A percentile compares a stretch with the other conserved stretches of the same genome.
Conservation (phyloP, 2,113 vertebrate species). For the Dasyornis broadbenti region DNA sequence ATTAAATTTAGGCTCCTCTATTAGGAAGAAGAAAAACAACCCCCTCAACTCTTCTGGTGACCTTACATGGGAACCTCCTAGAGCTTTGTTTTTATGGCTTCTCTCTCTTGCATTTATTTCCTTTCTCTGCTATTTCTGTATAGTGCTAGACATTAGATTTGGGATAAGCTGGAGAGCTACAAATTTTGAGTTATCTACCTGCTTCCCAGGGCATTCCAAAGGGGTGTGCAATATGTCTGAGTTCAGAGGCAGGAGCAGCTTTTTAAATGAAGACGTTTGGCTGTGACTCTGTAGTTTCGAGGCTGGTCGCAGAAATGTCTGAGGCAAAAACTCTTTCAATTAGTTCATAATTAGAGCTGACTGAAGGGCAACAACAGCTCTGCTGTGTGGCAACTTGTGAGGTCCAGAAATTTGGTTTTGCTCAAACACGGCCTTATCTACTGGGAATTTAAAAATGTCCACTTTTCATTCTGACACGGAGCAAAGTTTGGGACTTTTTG, state of each 20-base stretch:
- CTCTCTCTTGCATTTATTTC: not conserved
- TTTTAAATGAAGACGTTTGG: not conserved
- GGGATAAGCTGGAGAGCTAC: not conserved
- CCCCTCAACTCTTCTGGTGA: not conserved
- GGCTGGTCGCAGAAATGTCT: not conserved
- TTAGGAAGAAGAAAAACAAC: not conserved
- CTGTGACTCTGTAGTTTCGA: not conserved
- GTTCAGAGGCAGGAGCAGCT: not conserved
- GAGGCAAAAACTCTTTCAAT: not conserved
- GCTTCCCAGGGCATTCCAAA: not conserved
- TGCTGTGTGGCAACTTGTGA: conserved; percentile 41
- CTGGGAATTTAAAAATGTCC: conserved; percentile 41
- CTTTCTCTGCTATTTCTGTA: not conserved
- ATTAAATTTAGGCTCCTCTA: not conserved
- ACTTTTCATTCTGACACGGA: not conserved
- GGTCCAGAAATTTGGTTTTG: conserved; percentile 24
- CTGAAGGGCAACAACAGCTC: conserved; percentile 1
- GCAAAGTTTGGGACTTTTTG: not conserved
- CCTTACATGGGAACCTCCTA: conserved; percentile 21
- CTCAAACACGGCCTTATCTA: not conserved
- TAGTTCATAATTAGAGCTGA: conserved; percentile 2
- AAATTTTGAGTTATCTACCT: not conserved
- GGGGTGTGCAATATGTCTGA: not conserved
- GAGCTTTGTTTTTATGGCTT: conserved; percentile 5
- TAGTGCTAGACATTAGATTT: not conserved